Evolutionary conservation across 1,140 invertebrate species (phyloP), one percentile per base, ranked within the genome.

Genomic region (Drosophila lowei): DNA sequence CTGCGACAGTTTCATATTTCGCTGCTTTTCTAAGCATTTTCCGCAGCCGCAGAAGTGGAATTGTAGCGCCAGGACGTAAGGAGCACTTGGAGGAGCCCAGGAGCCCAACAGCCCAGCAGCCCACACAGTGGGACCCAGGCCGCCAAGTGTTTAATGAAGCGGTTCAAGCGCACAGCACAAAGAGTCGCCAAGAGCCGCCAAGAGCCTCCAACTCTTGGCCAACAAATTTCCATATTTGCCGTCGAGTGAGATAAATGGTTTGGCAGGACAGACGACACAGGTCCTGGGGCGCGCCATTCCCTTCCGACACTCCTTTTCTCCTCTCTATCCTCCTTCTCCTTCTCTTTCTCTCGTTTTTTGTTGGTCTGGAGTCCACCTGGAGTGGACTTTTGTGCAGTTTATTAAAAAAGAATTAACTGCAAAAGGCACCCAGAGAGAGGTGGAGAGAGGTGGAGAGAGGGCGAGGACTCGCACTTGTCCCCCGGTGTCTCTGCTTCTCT

Each of bases 141-240:
- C 63, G 61, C 34, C 43, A 79, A 77, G 81, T 73, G 79, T 88
- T 86, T 88, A 86, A 86, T 86, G 83, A 88, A 86, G 78, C 81
- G 57, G 65, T 77, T 83, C 61, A 64, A 60, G 56, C 57, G 63
- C 25, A 44, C 30, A 41, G 59, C 47, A 42, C 38, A 67, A 41
- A 57, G 49, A 23, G 13, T 21, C 15, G 13, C 28, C 15, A 48
- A 34, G 21, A 46, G 42, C 42, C n/a, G 46, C 44, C 28, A 65
- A 53, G 42, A 56, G 60, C 49, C 52, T 41, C 50, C 56, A 53
- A 38, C 34, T 38, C 34, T 38, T 13, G 55, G 47, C 48, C 74
- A 77, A 71, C 71, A 65, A 70, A 79, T 79, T 79, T 79, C 77
- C 77, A 79, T 80, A 79, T 72, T 78, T 58, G 67, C 64, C 58